A percentile compares a stretch with the other conserved stretches of the same genome.
Conservation (phyloP, 2,888 invertebrate genomes). For the Galeruca laticollis region DNA sequence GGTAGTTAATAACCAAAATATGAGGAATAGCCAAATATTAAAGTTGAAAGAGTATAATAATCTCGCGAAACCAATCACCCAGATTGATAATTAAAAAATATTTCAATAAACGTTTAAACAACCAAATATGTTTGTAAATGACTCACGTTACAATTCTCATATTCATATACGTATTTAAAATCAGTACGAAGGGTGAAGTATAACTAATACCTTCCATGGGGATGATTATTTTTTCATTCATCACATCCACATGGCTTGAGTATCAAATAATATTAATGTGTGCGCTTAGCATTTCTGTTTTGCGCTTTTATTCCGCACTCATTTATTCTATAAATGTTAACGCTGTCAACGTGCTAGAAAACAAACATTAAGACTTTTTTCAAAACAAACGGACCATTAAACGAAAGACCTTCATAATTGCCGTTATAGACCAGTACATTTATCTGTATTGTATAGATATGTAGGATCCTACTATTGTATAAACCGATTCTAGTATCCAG, state of each 20-base stretch:
- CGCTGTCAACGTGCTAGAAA: background rate
- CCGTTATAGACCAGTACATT: background rate
- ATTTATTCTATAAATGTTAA: slow-evolving; percentile 5
- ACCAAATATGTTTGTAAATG: too few species aligned
- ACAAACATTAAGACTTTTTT: slow-evolving; percentile 7
- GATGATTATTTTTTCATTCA: slow-evolving; percentile 9
- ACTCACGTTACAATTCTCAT: too few species aligned
- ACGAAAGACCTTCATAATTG: background rate
- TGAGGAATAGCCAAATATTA: too few species aligned
- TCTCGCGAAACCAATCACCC: too few species aligned
- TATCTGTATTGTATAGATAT: background rate
- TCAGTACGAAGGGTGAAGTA: background rate
- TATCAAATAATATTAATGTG: slow-evolving; percentile 4
- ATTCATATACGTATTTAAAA: too few species aligned
- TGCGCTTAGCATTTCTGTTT: background rate
- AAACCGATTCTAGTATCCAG: too few species aligned
- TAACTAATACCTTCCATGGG: slow-evolving; percentile 7
- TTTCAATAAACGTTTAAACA: too few species aligned
- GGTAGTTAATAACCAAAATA: too few species aligned
- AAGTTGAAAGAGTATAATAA: too few species aligned
- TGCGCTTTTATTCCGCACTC: background rate
- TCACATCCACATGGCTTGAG: background rate
- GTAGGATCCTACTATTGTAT: too few species aligned
- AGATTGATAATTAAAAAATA: too few species aligned
- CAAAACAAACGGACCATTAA: background rate